Conservation (phyloP, 2,797 vertebrate genomes). For the Falco peregrinus region DNA sequence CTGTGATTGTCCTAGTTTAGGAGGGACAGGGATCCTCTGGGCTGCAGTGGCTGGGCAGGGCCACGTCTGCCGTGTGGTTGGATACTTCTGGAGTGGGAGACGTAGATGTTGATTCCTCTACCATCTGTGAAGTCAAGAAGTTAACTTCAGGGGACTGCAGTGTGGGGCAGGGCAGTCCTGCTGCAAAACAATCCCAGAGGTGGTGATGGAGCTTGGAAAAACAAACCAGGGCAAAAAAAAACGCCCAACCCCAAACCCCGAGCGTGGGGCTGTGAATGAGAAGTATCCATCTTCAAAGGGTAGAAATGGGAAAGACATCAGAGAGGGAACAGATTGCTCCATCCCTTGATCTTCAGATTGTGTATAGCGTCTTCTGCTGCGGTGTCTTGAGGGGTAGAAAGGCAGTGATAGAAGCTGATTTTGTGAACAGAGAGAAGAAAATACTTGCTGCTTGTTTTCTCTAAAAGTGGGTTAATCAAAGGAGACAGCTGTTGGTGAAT, state of each 20-base stretch:
- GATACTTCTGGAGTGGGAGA: rapidly evolving
- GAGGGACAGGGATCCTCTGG: background rate
- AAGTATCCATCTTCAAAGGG: background rate
- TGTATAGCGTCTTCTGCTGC: background rate
- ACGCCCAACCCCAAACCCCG: rapidly evolving
- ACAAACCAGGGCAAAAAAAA: background rate
- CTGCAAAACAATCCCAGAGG: background rate
- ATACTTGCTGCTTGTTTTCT: background rate
- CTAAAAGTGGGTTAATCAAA: background rate
- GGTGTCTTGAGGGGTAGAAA: background rate
- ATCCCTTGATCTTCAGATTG: background rate
- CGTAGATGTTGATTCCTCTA: background rate
- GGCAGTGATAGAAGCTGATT: background rate
- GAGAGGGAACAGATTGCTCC: background rate
- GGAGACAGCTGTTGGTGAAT: background rate
- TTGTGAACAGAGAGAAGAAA: background rate
- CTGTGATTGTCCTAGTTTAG: background rate
- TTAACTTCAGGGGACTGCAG: background rate
- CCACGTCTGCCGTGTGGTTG: background rate
- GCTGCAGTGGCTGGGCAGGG: background rate
- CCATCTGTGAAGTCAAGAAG: background rate
- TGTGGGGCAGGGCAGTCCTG: background rate
- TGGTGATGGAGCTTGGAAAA: background rate
- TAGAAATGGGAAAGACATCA: background rate
- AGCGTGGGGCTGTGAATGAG: background rate